Evolutionary conservation across 2,888 invertebrate species (phyloP).

Genomic region (Chrysina gloriosa): DNA sequence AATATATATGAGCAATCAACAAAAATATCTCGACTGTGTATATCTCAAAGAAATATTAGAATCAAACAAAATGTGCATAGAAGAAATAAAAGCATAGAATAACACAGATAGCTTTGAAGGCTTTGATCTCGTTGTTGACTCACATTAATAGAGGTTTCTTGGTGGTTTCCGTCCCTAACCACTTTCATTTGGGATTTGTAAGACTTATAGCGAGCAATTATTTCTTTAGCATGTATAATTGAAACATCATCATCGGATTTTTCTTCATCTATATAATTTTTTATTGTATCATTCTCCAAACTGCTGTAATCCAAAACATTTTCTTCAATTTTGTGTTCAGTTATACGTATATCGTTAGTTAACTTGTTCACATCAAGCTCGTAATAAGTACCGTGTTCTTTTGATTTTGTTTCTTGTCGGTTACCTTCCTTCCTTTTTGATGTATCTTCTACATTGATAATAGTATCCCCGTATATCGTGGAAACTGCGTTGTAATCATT

Average conservation of each 20-base stretch:
- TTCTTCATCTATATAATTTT: slow-evolving; percentile 27
- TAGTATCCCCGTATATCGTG: background rate
- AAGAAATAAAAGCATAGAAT: slow-evolving; percentile 22
- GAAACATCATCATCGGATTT: slow-evolving; percentile 38
- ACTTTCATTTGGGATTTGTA: slow-evolving; percentile 10
- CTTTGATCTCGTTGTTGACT: background rate
- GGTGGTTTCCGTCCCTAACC: background rate
- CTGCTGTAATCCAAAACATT: background rate
- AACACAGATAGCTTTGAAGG: slow-evolving; percentile 28
- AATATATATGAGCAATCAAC: too few species aligned
- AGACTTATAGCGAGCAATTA: slow-evolving; percentile 25
- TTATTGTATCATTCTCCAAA: background rate
- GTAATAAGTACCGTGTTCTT: slow-evolving; percentile 11
- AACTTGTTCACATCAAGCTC: slow-evolving; percentile 31
- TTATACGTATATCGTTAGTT: slow-evolving; percentile 4
- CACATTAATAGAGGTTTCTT: background rate
- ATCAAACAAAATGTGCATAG: slow-evolving; percentile 33
- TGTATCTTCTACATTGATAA: slow-evolving; percentile 13
- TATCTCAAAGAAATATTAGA: slow-evolving; percentile 30
- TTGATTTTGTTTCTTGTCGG: background rate
- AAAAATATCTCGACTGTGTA: too few species aligned
- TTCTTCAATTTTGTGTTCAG: slow-evolving; percentile 1
- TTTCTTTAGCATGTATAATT: slow-evolving; percentile 26
- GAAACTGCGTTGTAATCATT: slow-evolving; percentile 8
- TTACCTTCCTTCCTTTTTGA: background rate